These are phyloP conservation scores for Oceanites oceanicus DNA, from an alignment of 2,113 vertebrate genomes.

Conservation along the genomic window DNA sequence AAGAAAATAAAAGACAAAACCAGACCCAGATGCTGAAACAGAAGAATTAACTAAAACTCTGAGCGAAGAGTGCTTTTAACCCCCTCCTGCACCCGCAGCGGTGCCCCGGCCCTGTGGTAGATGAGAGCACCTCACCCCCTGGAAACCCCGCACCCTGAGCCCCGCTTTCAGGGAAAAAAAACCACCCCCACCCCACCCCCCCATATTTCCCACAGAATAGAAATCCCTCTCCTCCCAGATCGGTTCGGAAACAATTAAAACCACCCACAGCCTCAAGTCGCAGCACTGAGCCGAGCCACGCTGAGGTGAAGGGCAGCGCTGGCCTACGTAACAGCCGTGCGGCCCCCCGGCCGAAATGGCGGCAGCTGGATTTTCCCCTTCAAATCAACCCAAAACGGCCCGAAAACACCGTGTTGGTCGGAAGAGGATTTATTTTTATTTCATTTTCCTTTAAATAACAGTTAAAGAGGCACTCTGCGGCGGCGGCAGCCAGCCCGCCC, in stretches of 20 bases:
- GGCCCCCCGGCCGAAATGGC: not conserved
- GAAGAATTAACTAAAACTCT: not conserved
- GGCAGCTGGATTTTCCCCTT: not conserved
- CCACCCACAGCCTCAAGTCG: not conserved
- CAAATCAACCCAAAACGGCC: not conserved
- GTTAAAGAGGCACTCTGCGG: not conserved
- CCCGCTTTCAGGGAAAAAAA: not conserved
- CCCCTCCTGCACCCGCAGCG: fast-evolving
- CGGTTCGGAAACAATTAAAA: not conserved
- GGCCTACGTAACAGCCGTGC: fast-evolving
- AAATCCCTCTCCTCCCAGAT: not conserved
- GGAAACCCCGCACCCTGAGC: not conserved
- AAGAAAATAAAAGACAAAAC: not conserved
- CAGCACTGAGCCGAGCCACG: not conserved
- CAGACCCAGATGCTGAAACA: not conserved
- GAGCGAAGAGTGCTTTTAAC: not conserved
- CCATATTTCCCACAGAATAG: not conserved
- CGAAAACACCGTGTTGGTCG: not conserved
- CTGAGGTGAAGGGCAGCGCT: not conserved
- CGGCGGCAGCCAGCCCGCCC: not conserved
- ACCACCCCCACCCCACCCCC: too few species aligned
- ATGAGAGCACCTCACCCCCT: not conserved
- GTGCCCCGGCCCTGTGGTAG: fast-evolving
- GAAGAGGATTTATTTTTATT: fast-evolving
- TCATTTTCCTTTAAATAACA: not conserved